Conservation (phyloP, 2,113 vertebrate species). For the Acanthisitta chloris region DNA sequence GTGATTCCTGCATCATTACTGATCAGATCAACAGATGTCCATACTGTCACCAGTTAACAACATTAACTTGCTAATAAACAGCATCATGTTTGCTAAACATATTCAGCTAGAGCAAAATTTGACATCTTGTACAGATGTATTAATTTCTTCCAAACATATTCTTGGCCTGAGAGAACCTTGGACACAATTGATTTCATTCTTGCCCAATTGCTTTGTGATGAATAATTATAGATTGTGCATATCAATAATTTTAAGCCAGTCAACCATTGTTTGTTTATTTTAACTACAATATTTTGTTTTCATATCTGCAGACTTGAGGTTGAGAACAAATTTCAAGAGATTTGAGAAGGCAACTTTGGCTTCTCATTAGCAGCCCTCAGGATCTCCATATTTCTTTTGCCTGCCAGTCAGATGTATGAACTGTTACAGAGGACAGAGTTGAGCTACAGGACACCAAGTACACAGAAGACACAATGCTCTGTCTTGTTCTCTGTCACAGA, state of each 20-base stretch:
- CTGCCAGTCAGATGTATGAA: not conserved
- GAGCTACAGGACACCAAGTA: not conserved
- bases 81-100: not conserved
- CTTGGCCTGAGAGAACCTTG: not conserved
- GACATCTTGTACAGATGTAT: not conserved
- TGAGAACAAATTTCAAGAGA: not conserved
- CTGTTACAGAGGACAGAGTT: not conserved
- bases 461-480: not conserved
- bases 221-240: not conserved
- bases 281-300: not conserved
- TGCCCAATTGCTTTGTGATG: not conserved
- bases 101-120: not conserved
- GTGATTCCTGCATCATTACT: not conserved
- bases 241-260: not conserved
- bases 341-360: not conserved
- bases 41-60: not conserved
- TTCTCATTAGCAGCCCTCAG: not conserved
- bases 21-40: not conserved
- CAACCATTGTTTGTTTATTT: not conserved
- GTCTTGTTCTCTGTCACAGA: not conserved
- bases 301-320: not conserved
- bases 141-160: not conserved
- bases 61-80: not conserved
- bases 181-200: not conserved
- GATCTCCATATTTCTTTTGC: not conserved